phyloP scores from a whole-genome alignment of 1,140 invertebrate species.

The Papilio machaon region DNA sequence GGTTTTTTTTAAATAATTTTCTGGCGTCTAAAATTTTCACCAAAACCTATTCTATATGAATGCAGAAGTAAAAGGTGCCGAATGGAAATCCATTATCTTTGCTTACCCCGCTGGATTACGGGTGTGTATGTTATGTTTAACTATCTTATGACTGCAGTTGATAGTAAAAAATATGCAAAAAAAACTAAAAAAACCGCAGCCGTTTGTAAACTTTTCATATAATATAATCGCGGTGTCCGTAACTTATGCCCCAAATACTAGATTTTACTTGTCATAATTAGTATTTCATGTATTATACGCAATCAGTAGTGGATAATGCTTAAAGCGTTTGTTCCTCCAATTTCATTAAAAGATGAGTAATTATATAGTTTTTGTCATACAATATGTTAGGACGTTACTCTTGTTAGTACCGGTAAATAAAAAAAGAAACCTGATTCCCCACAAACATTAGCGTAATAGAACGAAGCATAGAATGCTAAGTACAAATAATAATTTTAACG shows the following conservation, averaged over 20 bases:
- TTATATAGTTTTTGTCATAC: neutral
- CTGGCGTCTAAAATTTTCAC: neutral
- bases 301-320: neutral
- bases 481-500: slow-evolving; percentile 79
- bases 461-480: slow-evolving; percentile 74
- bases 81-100: too few relatives aligned
- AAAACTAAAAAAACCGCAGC: neutral
- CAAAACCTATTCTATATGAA: neutral
- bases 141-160: too few relatives aligned
- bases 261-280: neutral
- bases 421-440: slow-evolving; percentile 69
- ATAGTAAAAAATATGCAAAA: neutral
- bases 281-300: neutral
- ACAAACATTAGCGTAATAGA: slow-evolving; percentile 78
- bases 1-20: slow-evolving; percentile 55
- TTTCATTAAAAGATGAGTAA: neutral
- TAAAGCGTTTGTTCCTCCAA: neutral
- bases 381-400: neutral
- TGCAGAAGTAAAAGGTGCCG: too few relatives aligned
- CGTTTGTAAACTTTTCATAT: neutral
- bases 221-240: neutral
- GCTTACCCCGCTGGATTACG: too few relatives aligned
- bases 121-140: too few relatives aligned
- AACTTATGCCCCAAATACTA: neutral
- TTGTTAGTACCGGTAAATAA: neutral